Evolutionary conservation across 1,140 invertebrate species (phyloP).

Genomic region (Drosophila albomicans): DNA sequence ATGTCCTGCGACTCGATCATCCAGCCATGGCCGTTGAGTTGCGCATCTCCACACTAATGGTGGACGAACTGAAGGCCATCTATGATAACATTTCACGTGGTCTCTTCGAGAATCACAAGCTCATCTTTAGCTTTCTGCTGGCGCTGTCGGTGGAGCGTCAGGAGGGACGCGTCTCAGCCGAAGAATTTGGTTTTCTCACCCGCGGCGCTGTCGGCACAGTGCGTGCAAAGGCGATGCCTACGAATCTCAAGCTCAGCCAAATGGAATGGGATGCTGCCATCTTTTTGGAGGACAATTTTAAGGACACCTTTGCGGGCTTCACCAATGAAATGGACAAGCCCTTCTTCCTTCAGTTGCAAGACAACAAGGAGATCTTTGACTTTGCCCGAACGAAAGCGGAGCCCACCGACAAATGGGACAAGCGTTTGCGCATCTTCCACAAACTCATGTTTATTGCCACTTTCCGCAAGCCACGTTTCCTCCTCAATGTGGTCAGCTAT

Average conservation of each 20-base stretch:
- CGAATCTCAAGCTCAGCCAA: constrained; percentile 44
- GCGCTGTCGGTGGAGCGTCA: constrained; percentile 91
- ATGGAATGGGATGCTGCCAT: constrained; percentile 88
- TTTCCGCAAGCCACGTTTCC: constrained; percentile 92
- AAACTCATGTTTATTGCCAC: constrained; percentile 92
- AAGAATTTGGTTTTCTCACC: constrained; percentile 63
- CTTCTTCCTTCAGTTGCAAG: constrained; percentile 87
- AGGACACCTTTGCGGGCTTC: constrained; percentile 85
- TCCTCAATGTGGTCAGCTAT: constrained; percentile 92
- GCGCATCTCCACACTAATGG: constrained; percentile 89
- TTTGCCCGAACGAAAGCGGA: constrained; percentile 38
- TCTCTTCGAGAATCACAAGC: constrained; percentile 96
- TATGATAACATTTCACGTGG: constrained; percentile 95
- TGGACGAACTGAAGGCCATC: constrained; percentile 92
- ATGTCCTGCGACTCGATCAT: constrained; percentile 89
- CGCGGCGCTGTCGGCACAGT: constrained; percentile 83
- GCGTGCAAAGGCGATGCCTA: constrained; percentile 48
- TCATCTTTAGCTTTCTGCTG: constrained; percentile 94
- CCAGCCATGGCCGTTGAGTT: constrained; percentile 85
- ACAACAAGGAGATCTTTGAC: constrained; percentile 85
- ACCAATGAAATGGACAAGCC: constrained; percentile 86
- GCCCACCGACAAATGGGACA: constrained; percentile 86
- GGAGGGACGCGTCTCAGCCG: constrained; percentile 67
- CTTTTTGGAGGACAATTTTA: constrained; percentile 87
- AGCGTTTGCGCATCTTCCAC: constrained; percentile 89